Evolutionary conservation across 2,113 vertebrate genomes (phyloP), one percentile per base, ranked within the genome.

Genomic region (Eolophus roseicapilla): DNA sequence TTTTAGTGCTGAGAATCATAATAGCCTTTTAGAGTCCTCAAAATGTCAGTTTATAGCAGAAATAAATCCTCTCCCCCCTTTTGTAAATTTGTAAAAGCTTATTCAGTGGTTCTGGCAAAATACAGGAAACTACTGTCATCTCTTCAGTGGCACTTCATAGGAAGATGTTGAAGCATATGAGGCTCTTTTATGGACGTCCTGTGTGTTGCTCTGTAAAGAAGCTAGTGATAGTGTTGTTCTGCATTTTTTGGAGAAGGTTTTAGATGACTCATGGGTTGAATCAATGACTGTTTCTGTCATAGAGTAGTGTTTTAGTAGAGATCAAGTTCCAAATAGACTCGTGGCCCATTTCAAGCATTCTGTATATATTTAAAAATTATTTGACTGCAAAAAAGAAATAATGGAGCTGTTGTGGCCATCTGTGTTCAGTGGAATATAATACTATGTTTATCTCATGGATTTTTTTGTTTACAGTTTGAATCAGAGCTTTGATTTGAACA

Each of bases 111-210:
- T 77, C 47, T 89, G 84, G 65, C 65, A 90, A 94, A 62, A 79
- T 64, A 44, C 52, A 82, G 87, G 86, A 79, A 93, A 46, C 74
- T 71, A 25, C 81, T 93, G 89, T 95, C 89, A 76, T 92, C 74
- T 89, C 44, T 76, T 95, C 89, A 76, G 81, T 82, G 77, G 47
- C 74, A 69, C 87, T 84, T 95, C 69, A 64, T 73, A 60, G 87
- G 86, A 88, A 93, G 73, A 65, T 15, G 18, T 47, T 87, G 84
- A 87, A 87, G 84, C 52, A 3, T 53, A 33, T 47, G 77, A 76
- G 55, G 62, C 49, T 88, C 27, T 92, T 95, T 65, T 87, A 59
- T 91, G 91, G 86, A 41, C 50, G 73, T 74, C 80, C 69, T 83
- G 50, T 88, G 74, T 46, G 5, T 27, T 94, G 77, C 83, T 63